phyloP scores from a whole-genome alignment of 1,140 invertebrate species.

The Papilio aristodemus region DNA sequence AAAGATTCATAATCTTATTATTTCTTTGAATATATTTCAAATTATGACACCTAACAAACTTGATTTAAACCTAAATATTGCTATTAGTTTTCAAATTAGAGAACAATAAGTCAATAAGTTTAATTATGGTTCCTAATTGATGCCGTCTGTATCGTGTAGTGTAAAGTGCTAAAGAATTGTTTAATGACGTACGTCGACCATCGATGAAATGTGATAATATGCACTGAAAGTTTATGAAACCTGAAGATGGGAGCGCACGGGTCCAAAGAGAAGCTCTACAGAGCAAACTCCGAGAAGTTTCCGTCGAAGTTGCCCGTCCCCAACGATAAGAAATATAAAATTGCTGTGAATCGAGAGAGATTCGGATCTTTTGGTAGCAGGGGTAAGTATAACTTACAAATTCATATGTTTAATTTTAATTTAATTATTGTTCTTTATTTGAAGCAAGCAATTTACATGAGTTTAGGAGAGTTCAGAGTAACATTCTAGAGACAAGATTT shows the following conservation, averaged over 20 bases:
- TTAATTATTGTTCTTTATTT: not conserved
- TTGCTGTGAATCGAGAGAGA: conserved; percentile 78
- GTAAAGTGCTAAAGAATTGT: conserved; percentile 40
- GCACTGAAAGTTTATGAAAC: conserved; percentile 61
- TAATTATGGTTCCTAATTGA: not conserved
- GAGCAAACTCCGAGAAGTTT: conserved; percentile 82
- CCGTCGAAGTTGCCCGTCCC: conserved; percentile 75
- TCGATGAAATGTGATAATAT: conserved; percentile 47
- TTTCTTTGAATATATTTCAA: not conserved
- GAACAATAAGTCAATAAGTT: conserved; percentile 9
- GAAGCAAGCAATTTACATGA: no score
- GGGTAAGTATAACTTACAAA: conserved; percentile 58
- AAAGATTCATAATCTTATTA: not conserved
- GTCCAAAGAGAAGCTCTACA: conserved; percentile 85
- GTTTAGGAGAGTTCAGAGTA: no score
- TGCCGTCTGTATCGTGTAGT: conserved; percentile 10
- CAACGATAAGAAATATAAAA: conserved; percentile 78
- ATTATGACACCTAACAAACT: conserved; percentile 28
- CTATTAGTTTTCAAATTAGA: not conserved
- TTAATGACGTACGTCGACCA: conserved; percentile 32
- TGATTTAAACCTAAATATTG: not conserved
- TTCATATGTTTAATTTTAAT: no score
- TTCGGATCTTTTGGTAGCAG: conserved; percentile 82
- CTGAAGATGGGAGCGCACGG: conserved; percentile 85
- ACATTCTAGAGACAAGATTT: no score